Percentiles rank a stretch among this genome's conserved stretches.
phyloP scores from a whole-genome alignment of 2,888 invertebrate genomes.

The Aphodius sticticus region DNA sequence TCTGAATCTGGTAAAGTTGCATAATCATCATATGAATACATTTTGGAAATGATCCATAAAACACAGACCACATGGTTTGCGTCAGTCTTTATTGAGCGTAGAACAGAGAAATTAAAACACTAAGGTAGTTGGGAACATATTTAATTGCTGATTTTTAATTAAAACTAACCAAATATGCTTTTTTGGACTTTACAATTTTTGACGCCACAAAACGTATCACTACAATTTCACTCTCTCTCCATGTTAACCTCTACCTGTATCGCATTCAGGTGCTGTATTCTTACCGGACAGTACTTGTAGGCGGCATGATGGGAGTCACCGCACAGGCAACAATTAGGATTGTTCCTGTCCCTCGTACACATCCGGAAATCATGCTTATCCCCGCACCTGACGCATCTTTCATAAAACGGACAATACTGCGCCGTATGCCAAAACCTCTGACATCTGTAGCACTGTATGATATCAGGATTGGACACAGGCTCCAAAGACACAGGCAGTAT shows the following conservation, averaged over 20 bases:
- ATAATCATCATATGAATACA: no score
- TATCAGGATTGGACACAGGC: slow-evolving; percentile 53
- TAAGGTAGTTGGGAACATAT: background rate
- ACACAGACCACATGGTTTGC: no score
- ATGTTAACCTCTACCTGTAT: slow-evolving; percentile 54
- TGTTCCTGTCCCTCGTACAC: slow-evolving; percentile 61
- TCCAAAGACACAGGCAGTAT: slow-evolving; percentile 59
- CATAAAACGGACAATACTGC: slow-evolving; percentile 54
- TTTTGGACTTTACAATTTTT: background rate
- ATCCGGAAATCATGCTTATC: slow-evolving; percentile 63
- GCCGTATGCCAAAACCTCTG: slow-evolving; percentile 67
- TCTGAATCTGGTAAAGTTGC: no score
- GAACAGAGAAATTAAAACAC: background rate
- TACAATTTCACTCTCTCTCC: slow-evolving; percentile 32
- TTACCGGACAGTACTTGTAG: slow-evolving; percentile 60
- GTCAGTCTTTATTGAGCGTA: no score
- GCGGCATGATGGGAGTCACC: slow-evolving; percentile 65
- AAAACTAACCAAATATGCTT: background rate
- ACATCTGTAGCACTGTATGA: slow-evolving; percentile 63
- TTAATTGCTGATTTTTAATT: background rate
- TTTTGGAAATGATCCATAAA: no score
- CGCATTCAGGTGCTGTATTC: slow-evolving; percentile 60
- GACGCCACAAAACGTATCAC: slow-evolving; percentile 7
- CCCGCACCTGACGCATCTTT: slow-evolving; percentile 64
- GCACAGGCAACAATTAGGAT: slow-evolving; percentile 64